A percentile compares a stretch with the other conserved stretches of the same genome.
phyloP scores from a whole-genome alignment of 1,140 invertebrate genomes.

The Frieseomelitta varia region DNA sequence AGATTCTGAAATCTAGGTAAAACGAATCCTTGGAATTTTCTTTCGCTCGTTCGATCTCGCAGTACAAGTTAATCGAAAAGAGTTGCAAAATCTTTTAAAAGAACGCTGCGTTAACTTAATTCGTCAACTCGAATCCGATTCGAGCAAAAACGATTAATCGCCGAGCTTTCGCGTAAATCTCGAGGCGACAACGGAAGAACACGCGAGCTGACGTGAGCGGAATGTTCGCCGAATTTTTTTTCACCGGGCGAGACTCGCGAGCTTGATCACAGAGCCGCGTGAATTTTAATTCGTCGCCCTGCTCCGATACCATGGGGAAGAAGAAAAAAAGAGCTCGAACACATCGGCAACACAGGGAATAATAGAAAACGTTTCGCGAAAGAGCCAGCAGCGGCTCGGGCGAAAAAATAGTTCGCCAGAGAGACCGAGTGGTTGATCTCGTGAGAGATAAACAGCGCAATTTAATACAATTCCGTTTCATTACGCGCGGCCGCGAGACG shows the following conservation, averaged over 20 bases:
- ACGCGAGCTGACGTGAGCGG: slow-evolving; percentile 26
- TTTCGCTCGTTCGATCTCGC: no score
- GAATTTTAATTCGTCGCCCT: slow-evolving; percentile 32
- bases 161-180: not conserved
- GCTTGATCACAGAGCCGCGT: slow-evolving; percentile 19
- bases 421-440: slow-evolving; percentile 43
- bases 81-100: no score
- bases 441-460: slow-evolving; percentile 56
- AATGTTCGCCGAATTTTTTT: slow-evolving; percentile 19
- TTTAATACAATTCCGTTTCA: slow-evolving; percentile 55
- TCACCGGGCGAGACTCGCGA: not conserved
- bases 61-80: no score
- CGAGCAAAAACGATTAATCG: not conserved
- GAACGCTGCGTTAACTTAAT: not conserved
- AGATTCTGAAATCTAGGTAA: no score
- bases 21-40: no score
- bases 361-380: slow-evolving; percentile 32
- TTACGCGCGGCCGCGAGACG: slow-evolving; percentile 20
- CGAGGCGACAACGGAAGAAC: not conserved
- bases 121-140: not conserved
- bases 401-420: slow-evolving; percentile 8
- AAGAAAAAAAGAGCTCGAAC: not conserved
- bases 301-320: not conserved
- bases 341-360: not conserved
- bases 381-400: not conserved